A percentile compares a stretch with the other conserved stretches of the same genome.
These are phyloP conservation scores for Arrhopalites spinosus DNA, from an alignment of 2,888 invertebrate genomes.

Conservation along the genomic window DNA sequence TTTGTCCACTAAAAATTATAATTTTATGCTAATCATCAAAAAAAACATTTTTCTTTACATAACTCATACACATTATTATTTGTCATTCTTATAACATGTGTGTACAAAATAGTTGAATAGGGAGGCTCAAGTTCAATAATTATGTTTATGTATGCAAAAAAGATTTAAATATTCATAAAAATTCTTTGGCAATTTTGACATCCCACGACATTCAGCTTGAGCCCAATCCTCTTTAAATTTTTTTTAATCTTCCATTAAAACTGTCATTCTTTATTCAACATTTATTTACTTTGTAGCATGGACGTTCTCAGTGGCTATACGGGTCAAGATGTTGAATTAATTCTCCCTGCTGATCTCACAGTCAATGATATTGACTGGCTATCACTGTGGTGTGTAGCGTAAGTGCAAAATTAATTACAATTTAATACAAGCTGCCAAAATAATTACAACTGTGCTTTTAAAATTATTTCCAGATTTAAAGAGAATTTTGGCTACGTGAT, in stretches of 20 bases:
- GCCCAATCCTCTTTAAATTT: too few species aligned
- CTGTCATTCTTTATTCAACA: too few species aligned
- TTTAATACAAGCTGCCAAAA: neutral
- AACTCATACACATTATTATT: too few species aligned
- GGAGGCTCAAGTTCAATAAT: neutral
- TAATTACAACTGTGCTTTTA: too few species aligned
- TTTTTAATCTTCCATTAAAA: too few species aligned
- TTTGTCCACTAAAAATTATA: too few species aligned
- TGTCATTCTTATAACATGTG: neutral
- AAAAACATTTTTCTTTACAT: too few species aligned
- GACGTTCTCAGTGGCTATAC: conserved; percentile 82
- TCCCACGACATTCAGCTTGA: too few species aligned
- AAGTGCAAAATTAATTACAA: conserved; percentile 17
- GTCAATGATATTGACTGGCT: conserved; percentile 91
- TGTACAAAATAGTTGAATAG: neutral
- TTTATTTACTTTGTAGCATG: too few species aligned
- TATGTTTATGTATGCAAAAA: neutral
- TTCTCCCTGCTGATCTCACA: conserved; percentile 79
- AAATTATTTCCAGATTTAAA: conserved; percentile 60
- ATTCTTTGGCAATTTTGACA: too few species aligned
- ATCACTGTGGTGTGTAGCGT: conserved; percentile 79
- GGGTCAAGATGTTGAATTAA: conserved; percentile 89
- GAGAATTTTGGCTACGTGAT: conserved; percentile 89
- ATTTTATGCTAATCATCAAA: too few species aligned
- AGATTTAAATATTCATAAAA: too few species aligned